Base-by-base conservation (phyloP, 2,113 vertebrate species). In the Syngnathus floridae region DNA sequence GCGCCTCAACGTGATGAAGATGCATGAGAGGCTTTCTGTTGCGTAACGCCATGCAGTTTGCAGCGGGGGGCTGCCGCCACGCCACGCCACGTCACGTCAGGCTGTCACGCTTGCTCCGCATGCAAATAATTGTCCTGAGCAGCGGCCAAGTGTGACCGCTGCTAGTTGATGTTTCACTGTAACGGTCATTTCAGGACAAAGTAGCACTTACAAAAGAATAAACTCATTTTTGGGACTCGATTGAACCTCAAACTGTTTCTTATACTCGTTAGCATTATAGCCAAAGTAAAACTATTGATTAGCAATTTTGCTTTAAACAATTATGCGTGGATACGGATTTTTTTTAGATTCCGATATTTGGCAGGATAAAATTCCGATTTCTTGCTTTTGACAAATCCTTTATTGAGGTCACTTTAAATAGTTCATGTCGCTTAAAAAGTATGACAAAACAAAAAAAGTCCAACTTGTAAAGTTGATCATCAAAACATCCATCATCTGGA, bases 391-490 rank as follows among this genome's bases (percentile, higher is more conserved):
- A 67, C 35, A 51, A 60, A 52, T 16, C 69, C 51, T 84, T 82
- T 75, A 78, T 80, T 82, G 41, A 65, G 43, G 73, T 86, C 62
- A 62, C 43, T 82, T 84, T 76, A 69, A 84, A 77, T 75, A 48
- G 36, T 45, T 38, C 51, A 43, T 56, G 55, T 63, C 48, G 21
- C n/a, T 5, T 22, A 54, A 14, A 46, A 46, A 54, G 51, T 65
- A 66, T 69, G n/a, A 66, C 57, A 56, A 21, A 56, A n/a, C 12
- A 26, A 54, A 17, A 67, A 46, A 71, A 26, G 77, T 75, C 77
- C 74, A 79, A 80, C 82, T 84, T 84, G 60, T 73, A 60, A 83
- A 82, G 75, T 79, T 79, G 77, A 82, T 82, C 69, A 66, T 35
- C 43, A 21, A 41, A 37, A 54, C 61, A 35, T 43, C 66, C 31